A percentile compares a stretch with the other conserved stretches of the same genome.
Evolutionary conservation across 2,888 invertebrate species (phyloP).

Genomic region (Stenurella melanura): DNA sequence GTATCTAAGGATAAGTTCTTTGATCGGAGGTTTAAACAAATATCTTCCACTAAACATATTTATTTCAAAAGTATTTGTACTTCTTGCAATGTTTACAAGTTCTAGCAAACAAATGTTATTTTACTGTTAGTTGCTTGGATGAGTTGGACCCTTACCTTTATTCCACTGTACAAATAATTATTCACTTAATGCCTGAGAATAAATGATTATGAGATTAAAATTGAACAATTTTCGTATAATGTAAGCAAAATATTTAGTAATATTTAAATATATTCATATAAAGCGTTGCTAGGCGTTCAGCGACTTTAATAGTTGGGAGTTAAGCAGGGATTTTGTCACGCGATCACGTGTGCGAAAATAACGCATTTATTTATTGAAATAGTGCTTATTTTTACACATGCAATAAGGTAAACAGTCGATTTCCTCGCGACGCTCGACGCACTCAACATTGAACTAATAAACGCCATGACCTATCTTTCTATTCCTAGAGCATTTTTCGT

Average conservation of each 20-base stretch:
- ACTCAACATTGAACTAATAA: neutral
- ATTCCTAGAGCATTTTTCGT: neutral
- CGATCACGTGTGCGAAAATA: slow-evolving; percentile 51
- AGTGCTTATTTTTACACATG: slow-evolving; percentile 33
- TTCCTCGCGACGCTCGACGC: neutral
- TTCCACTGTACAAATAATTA: no score
- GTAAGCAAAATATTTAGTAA: slow-evolving; percentile 17
- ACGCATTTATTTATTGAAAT: slow-evolving; percentile 49
- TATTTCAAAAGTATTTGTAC: no score
- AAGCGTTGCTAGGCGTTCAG: slow-evolving; percentile 44
- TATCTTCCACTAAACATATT: no score
- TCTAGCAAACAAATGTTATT: no score
- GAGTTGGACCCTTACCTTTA: no score
- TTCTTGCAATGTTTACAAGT: no score
- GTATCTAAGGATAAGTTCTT: no score
- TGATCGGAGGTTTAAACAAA: no score
- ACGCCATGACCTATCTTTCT: neutral
- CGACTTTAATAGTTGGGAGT: slow-evolving; percentile 43
- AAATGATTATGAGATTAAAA: neutral
- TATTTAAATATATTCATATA: slow-evolving; percentile 43
- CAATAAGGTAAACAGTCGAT: slow-evolving; percentile 22
- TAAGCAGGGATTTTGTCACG: slow-evolving; percentile 45
- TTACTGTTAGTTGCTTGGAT: no score
- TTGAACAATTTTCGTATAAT: slow-evolving; percentile 1
- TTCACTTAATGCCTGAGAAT: no score